Evolutionary conservation across 2,113 vertebrate genomes (phyloP).

Genomic region (Corythoichthys intestinalis): DNA sequence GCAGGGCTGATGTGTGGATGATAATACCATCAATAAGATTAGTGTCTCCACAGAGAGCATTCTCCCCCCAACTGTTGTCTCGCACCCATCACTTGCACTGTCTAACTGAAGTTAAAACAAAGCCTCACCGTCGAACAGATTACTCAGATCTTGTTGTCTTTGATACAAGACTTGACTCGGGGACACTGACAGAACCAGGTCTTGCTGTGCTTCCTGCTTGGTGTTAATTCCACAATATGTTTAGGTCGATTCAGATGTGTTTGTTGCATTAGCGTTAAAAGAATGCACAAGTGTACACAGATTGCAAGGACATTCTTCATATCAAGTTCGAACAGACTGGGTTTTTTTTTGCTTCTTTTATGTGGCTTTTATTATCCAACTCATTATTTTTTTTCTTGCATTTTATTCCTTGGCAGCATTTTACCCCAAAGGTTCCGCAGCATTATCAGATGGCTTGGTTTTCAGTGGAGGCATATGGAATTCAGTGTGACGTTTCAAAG

Average conservation of each 20-base stretch:
- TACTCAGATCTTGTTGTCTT: constrained; percentile 52
- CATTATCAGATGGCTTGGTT: constrained; percentile 55
- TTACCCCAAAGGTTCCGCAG: constrained; percentile 45
- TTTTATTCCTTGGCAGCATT: constrained; percentile 41
- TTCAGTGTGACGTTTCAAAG: constrained; percentile 55
- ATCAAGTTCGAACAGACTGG: neutral
- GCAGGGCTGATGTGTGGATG: constrained; percentile 52
- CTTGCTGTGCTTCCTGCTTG: constrained; percentile 9
- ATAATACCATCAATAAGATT: constrained; percentile 61
- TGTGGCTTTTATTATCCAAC: constrained; percentile 42
- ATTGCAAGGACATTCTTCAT: neutral
- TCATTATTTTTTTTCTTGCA: constrained; percentile 33
- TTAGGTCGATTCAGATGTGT: neutral
- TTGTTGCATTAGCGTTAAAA: neutral
- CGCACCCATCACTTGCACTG: constrained; percentile 48
- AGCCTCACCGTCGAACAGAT: constrained; percentile 38
- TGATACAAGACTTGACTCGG: constrained; percentile 50
- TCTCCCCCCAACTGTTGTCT: constrained; percentile 35
- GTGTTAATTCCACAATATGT: constrained; percentile 7
- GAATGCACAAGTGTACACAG: constrained; percentile 4
- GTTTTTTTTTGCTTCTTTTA: constrained; percentile 15
- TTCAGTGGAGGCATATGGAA: constrained; percentile 36
- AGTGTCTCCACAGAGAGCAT: constrained; percentile 51
- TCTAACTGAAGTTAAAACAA: constrained; percentile 54
- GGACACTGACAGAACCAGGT: constrained; percentile 56